A percentile compares a stretch with the other conserved stretches of the same genome.
Evolutionary conservation across 2,797 vertebrate genomes (phyloP).

Genomic region (Denticeps clupeoides): DNA sequence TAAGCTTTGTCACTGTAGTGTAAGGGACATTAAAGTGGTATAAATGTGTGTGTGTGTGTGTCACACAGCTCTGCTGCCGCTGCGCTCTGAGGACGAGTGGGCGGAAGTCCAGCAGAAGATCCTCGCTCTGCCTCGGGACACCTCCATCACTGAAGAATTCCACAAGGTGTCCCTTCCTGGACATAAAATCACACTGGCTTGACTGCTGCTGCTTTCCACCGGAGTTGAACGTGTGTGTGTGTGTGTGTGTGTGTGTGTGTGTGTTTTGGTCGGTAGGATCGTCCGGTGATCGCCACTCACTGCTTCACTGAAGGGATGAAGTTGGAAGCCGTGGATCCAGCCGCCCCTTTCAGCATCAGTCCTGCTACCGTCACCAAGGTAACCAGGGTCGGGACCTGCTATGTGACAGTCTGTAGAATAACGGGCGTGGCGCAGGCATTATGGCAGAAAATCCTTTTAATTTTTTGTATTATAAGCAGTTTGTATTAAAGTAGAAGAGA

Average conservation of each 20-base stretch:
- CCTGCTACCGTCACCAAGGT: constrained; percentile 91
- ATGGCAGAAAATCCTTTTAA: no score
- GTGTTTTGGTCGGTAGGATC: constrained; percentile 59
- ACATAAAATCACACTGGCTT: background rate
- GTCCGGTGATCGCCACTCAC: constrained; percentile 66
- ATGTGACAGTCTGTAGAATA: no score
- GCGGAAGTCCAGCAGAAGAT: constrained; percentile 73
- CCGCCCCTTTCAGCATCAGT: constrained; percentile 80
- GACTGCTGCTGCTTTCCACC: background rate
- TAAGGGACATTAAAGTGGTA: background rate
- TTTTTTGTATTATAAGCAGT: no score
- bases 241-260: constrained; percentile 5
- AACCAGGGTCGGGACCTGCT: no score
- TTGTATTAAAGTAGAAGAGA: no score
- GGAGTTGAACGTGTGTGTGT: constrained; percentile 11
- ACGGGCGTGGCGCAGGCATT: no score
- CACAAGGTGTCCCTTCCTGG: constrained; percentile 85
- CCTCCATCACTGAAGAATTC: constrained; percentile 73
- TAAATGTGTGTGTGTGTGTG: constrained; percentile 14
- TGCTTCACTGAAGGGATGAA: constrained; percentile 88
- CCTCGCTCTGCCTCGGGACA: constrained; percentile 68
- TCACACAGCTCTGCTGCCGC: constrained; percentile 66
- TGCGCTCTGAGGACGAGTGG: constrained; percentile 79
- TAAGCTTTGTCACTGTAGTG: no score
- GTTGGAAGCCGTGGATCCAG: constrained; percentile 83